These are phyloP conservation scores for Listronotus bonariensis DNA, from an alignment of 1,140 invertebrate species.

Conservation along the genomic window DNA sequence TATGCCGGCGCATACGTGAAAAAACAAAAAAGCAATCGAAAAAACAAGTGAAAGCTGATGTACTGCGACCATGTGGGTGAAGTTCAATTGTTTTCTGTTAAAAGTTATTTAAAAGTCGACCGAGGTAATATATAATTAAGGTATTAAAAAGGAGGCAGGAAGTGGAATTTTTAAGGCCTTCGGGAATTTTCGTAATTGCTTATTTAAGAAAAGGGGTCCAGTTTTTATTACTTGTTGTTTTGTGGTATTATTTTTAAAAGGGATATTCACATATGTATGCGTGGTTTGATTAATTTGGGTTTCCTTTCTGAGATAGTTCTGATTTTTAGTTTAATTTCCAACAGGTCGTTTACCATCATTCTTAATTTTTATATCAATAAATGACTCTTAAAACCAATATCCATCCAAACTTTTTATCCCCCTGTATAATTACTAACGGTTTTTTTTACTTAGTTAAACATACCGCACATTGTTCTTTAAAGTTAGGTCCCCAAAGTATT, in stretches of 20 bases:
- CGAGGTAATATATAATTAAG: constrained; percentile 40
- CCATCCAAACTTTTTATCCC: too few species aligned
- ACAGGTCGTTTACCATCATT: too few species aligned
- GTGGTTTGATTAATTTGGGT: too few species aligned
- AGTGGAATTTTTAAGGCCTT: constrained; percentile 19
- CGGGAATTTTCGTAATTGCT: constrained; percentile 18
- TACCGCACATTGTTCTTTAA: too few species aligned
- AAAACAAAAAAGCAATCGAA: constrained; percentile 32
- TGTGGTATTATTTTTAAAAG: constrained; percentile 2
- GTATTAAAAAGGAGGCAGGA: constrained; percentile 34
- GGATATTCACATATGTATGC: too few species aligned
- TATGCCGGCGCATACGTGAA: constrained; percentile 32
- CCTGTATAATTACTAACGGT: too few species aligned
- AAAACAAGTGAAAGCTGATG: constrained; percentile 29
- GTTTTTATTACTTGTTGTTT: constrained; percentile 10
- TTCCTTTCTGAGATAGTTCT: too few species aligned
- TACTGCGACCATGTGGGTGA: constrained; percentile 42
- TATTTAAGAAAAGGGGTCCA: constrained; percentile 22
- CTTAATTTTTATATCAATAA: too few species aligned
- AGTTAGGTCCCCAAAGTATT: too few species aligned
- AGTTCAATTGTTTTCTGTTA: constrained; percentile 44
- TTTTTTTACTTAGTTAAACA: too few species aligned
- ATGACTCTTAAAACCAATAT: too few species aligned
- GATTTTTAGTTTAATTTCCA: too few species aligned
- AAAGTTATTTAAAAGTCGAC: constrained; percentile 42